Base-by-base conservation (phyloP, 2,888 invertebrate genomes). In the Sarcophaga caerulescens region DNA sequence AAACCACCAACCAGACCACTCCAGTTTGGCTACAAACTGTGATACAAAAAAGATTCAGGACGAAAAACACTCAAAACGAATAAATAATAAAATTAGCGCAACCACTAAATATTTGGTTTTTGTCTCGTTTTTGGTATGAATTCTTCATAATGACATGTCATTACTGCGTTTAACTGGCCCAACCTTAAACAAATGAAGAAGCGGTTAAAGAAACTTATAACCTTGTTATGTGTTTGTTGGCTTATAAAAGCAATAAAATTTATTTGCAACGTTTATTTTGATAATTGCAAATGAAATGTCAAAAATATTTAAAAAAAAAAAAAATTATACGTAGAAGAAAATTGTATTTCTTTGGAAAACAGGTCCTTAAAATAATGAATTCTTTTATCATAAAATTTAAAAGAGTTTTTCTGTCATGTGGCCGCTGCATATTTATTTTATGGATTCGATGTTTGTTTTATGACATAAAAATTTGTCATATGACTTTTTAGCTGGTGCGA, bases 241-340 rank as follows among this genome's bases (percentile, higher is more conserved):
- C 52, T 14, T 52, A 45, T 70, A 70, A 57, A 81, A 90, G 89
- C 91, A 91, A 91, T 91, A 88, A 91, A 91, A 90, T 90, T 91
- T 90, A 91, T 90, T 88, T 90, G 89, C 87, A 89, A 84, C 90
- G 90, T 87, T 90, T 90, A 84, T 86, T 83, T 73, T 71, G 81
- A 62, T 79, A 82, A 87, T 84, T 82, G 75, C 75, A 81, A 79
- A 69, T 79, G 78, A 78, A 81, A 87, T 75, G 74, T 63, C 71
- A 62, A 83, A 79, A 52, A 17, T 52, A 52, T 52, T 52, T 14
- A 12, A 47, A 14, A 35, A 35, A 35, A 6, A 35, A 35, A 35
- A 35, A 35, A 35, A 35, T 10, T 35, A 35, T 35, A 35, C 35
- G 35, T 6, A 6, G 6, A 25, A 25, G 25, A 25, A 25, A 25